Base-by-base conservation (phyloP, 2,888 invertebrate species). In the Monochamus alternatus region DNA sequence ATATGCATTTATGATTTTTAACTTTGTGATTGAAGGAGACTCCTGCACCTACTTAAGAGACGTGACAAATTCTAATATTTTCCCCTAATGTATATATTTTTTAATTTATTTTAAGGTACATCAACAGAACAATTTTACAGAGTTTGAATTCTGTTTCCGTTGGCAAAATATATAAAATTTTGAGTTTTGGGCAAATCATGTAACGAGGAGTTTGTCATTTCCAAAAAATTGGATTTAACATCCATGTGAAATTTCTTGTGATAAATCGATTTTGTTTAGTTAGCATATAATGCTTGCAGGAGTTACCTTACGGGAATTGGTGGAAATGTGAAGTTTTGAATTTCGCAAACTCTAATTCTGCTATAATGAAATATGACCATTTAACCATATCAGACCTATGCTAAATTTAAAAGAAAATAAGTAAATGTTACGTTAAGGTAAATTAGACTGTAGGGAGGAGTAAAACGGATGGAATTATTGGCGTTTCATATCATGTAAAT, bases 1-100 rank as follows among this genome's bases (percentile, higher is more conserved):
- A 72, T 63, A 59, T 76, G 75, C 78, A 78, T 76, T 75, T 76
- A 78, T 73, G 66, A 73, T 73, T 65, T 59, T 74, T 70, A 60
- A 75, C 52, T 47, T 72, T 76, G 73, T 76, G 74, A 73, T 75
- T 70, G 52, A 52, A 65, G 14, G 72, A 43, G 59, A 70, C 43
- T 74, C 71, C 38, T 76, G 73, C 75, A 74, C 69, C 38, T 22
- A 55, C 12, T 62, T 75, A 73, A 75, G 59, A 65, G 51, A 38
- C 38, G 7, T 5, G 5, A 7, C 7, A 38, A 38, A 38, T 38
- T 22, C 22, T 7, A 38, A 38, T 38, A 38, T 38, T 38, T 38
- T 38, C 38, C 38, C 52, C 52, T 8, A 52, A 10, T 52, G n/a
- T 52, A n/a, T 22, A 22, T 52, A 52, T 52, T 52, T 52, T 10